phyloP scores from a whole-genome alignment of 2,888 invertebrate species.

The Odontocolon sp. region DNA sequence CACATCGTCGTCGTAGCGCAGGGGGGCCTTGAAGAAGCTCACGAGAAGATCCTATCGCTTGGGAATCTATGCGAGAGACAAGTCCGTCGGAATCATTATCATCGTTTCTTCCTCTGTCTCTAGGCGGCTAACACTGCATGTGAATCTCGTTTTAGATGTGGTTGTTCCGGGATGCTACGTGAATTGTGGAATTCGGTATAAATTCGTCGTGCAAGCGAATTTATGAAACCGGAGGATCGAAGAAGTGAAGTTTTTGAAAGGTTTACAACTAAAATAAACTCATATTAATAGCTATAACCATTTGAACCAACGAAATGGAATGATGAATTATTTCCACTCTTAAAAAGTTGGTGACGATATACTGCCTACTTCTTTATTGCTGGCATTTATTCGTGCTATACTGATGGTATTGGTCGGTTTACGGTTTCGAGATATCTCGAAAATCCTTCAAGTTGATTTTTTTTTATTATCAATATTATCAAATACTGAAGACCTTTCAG shows the following conservation, averaged over 20 bases:
- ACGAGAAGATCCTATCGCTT: constrained; percentile 53
- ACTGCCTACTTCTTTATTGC: no score
- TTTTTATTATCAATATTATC: no score
- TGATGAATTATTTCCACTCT: no score
- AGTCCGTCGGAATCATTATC: constrained; percentile 52
- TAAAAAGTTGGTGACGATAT: no score
- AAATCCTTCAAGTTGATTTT: no score
- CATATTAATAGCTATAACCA: no score
- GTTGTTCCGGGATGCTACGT: neutral
- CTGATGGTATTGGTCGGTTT: no score
- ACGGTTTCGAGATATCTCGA: no score
- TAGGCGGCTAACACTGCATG: neutral
- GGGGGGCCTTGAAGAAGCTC: constrained; percentile 39
- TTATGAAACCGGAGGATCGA: neutral
- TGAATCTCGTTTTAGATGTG: neutral
- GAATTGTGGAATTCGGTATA: constrained; percentile 2
- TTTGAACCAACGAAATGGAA: no score
- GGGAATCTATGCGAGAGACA: constrained; percentile 45
- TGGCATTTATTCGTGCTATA: no score
- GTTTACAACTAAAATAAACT: neutral
- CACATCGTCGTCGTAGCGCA: constrained; percentile 53
- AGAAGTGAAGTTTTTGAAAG: neutral
- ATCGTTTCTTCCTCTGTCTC: constrained; percentile 41
- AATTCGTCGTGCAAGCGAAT: neutral
- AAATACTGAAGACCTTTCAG: no score